Conservation (phyloP, 2,113 vertebrate species). For the Eclectus roratus region DNA sequence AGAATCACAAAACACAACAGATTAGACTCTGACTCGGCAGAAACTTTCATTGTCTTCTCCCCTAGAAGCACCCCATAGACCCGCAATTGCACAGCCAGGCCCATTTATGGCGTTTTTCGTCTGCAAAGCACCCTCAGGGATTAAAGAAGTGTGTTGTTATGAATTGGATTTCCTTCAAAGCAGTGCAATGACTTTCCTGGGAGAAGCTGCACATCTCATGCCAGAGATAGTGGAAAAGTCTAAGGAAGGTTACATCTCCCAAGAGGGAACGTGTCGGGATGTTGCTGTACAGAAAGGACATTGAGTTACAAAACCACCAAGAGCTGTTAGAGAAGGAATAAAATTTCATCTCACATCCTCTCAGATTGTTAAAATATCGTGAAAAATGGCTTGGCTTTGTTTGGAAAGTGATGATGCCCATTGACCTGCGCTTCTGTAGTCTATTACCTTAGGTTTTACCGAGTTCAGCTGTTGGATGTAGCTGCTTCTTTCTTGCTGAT, state of each 20-base stretch:
- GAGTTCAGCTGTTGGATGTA: neutral
- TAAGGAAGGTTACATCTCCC: neutral
- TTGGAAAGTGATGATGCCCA: neutral
- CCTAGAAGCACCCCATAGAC: neutral
- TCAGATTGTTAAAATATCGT: neutral
- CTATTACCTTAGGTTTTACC: neutral
- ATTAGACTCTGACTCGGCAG: neutral
- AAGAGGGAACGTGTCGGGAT: neutral
- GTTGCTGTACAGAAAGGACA: neutral
- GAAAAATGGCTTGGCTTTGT: neutral
- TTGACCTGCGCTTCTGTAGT: neutral
- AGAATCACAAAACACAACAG: neutral
- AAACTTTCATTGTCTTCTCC: neutral
- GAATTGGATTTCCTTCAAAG: constrained; percentile 27
- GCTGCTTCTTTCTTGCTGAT: neutral
- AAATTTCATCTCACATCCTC: neutral
- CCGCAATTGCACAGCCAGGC: neutral
- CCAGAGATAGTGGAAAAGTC: neutral
- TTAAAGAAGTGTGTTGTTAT: neutral
- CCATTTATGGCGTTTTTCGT: constrained; percentile 34
- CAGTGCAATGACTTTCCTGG: neutral
- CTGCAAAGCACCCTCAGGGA: neutral
- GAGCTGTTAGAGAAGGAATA: neutral
- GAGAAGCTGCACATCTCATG: neutral
- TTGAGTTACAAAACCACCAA: neutral